Evolutionary conservation across 2,797 vertebrate genomes (phyloP), one percentile per base, ranked within the genome.

Genomic region (Corythornis leucogaster): DNA sequence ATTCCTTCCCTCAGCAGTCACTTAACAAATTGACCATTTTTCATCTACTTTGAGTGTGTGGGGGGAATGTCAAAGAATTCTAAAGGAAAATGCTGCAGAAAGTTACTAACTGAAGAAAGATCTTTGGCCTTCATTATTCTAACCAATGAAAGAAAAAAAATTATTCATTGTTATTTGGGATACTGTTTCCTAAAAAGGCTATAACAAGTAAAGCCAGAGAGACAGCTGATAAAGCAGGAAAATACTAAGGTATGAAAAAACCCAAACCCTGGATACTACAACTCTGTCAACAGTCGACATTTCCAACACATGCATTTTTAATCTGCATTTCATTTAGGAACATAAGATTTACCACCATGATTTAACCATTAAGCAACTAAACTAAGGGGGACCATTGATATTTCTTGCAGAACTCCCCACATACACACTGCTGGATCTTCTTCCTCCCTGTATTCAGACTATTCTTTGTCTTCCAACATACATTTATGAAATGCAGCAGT

Each of bases 101-200:
- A 42, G 45, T 79, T 80, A 91, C 74, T 96, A 91, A 91, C 55
- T 80, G 80, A 90, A 95, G 88, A 94, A 93, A 94, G 92, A 87
- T 89, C 85, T 87, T 91, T 90, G 73, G 93, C 55, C 19, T 87
- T 80, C 62, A 30, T 71, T 94, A 85, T 88, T 89, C 69, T 42
- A 92, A 68, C 33, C 50, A 75, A 22, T 30, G 76, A 89, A 87
- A 80, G 54, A 48, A 87, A 85, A 85, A 91, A 87, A 71, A 71
- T 21, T 66, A 85, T 89, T 59, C 51, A 73, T 76, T 62, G 33
- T 67, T 78, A 75, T 93, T 92, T 93, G 83, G 55, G 91, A 82
- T 66, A 83, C 33, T 59, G 66, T 93, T 93, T 80, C 94, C 92
- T 95, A 81, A 96, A 95, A 97, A 90, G 90, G 92, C 61, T 76